These are phyloP conservation scores for Hydra vulgaris DNA, from an alignment of 30 jellyfish, hydroid and myxozoan species.

Conservation along the genomic window DNA sequence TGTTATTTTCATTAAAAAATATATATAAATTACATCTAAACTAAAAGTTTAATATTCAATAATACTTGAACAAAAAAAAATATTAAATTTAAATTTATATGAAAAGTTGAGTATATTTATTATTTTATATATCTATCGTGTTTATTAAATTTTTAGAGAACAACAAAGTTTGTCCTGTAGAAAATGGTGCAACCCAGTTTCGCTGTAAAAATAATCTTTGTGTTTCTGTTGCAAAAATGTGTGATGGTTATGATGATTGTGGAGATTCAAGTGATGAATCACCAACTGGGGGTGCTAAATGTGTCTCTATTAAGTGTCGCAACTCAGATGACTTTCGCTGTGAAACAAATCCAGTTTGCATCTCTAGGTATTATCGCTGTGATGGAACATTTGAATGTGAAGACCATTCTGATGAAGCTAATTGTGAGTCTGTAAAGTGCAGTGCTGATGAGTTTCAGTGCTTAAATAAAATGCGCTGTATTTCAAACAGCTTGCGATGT, in stretches of 20 bases:
- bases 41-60: no score
- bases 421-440: conserved; percentile 1
- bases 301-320: conserved; percentile 19
- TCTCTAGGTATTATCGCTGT: conserved; percentile 3
- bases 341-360: background rate
- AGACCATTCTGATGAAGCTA: conserved; percentile 10
- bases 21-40: no score
- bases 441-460: conserved; percentile 35
- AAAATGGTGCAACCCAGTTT: conserved; percentile 22
- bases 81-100: no score
- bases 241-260: conserved; percentile 52
- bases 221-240: conserved; percentile 14
- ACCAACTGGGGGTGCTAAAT: conserved; percentile 39
- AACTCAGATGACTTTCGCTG: background rate
- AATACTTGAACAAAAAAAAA: no score
- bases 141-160: no score
- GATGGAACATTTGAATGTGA: conserved; percentile 25
- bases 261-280: conserved; percentile 85
- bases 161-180: no score
- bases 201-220: conserved; percentile 27
- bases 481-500: conserved; percentile 25
- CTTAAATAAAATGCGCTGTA: conserved; percentile 37
- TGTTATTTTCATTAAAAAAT: no score
- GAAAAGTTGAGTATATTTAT: no score
- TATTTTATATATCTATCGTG: no score